These are phyloP conservation scores for Zenarchopterus dispar DNA, from an alignment of 2,797 vertebrate genomes.

Conservation along the genomic window DNA sequence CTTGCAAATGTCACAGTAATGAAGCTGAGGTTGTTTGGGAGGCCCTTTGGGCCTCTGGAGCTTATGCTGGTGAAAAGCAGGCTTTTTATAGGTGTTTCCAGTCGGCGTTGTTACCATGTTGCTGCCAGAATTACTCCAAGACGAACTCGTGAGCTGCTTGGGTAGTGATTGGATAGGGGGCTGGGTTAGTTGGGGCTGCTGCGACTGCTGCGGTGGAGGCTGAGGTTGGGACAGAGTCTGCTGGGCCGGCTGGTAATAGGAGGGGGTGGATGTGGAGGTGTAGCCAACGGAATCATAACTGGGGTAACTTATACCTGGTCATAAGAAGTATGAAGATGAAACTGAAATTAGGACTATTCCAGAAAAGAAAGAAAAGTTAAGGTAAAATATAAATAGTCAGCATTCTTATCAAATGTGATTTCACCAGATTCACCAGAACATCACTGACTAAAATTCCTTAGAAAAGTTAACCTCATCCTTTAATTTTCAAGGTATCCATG, in stretches of 20 bases:
- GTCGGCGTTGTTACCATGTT: conserved; percentile 69
- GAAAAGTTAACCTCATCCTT: neutral
- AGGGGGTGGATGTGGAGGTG: conserved; percentile 74
- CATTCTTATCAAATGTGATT: conserved; percentile 6
- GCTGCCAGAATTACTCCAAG: conserved; percentile 77
- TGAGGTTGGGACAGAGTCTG: conserved; percentile 69
- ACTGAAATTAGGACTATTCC: conserved; percentile 8
- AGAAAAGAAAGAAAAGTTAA: conserved; percentile 25
- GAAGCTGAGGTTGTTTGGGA: conserved; percentile 83
- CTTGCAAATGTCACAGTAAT: conserved; percentile 91
- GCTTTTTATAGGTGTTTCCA: conserved; percentile 75
- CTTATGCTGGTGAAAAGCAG: conserved; percentile 78
- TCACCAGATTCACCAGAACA: conserved; percentile 5
- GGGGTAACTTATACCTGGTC: conserved; percentile 80
- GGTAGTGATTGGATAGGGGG: conserved; percentile 66
- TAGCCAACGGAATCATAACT: conserved; percentile 76
- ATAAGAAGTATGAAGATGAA: conserved; percentile 21
- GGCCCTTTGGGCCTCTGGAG: conserved; percentile 80
- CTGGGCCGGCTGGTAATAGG: conserved; percentile 80
- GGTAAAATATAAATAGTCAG: conserved; percentile 27
- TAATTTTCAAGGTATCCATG: neutral
- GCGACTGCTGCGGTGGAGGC: conserved; percentile 63
- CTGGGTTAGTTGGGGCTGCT: conserved; percentile 64
- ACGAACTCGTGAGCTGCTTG: conserved; percentile 79
- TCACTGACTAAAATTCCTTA: neutral